Conservation (phyloP, 2,113 vertebrate genomes). For the Todiramphus chloris region DNA sequence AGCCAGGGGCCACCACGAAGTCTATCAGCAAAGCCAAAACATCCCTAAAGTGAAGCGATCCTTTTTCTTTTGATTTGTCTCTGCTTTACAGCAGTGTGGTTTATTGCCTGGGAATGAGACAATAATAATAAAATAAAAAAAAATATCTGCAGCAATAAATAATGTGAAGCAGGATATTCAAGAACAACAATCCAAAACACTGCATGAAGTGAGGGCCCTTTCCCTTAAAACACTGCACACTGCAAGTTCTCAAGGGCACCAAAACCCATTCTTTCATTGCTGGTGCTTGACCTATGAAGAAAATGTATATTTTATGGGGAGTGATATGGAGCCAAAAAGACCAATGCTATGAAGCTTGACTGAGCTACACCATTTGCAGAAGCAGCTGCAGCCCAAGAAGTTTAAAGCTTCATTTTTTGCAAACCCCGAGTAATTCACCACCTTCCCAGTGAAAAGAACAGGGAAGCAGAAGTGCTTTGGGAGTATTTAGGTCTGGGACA, state of each 20-base stretch:
- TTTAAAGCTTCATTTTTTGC: background rate
- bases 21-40: background rate
- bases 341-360: background rate
- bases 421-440: background rate
- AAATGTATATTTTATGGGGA: background rate
- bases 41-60: background rate
- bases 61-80: conserved; percentile 22
- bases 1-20: background rate
- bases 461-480: background rate
- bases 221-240: background rate
- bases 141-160: background rate
- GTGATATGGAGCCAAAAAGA: background rate
- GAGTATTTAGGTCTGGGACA: background rate
- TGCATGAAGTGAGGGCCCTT: background rate
- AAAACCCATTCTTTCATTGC: background rate
- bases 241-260: background rate
- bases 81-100: background rate
- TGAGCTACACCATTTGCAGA: background rate
- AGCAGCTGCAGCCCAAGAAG: background rate
- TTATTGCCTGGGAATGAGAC: conserved; percentile 38
- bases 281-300: background rate
- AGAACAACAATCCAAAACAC: conserved; percentile 1
- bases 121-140: background rate
- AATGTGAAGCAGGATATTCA: conserved; percentile 12
- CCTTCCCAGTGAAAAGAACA: background rate